phyloP scores from a whole-genome alignment of 2,888 invertebrate genomes.

The Idaea aversata region DNA sequence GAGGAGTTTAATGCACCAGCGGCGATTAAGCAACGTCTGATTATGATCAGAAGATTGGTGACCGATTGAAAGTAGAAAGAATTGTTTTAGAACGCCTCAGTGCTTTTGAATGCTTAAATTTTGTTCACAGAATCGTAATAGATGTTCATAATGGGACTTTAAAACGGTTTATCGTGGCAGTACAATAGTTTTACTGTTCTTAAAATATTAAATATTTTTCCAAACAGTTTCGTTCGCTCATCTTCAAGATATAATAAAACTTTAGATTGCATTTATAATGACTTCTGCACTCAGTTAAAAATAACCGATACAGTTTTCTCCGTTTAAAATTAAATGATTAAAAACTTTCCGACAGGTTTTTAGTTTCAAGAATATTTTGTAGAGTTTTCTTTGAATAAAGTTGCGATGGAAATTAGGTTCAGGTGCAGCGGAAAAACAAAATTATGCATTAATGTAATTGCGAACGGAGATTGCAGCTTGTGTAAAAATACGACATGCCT shows the following conservation, averaged over 20 bases:
- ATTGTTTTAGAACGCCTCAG: no score
- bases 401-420: constrained; percentile 26
- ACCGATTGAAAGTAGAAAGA: no score
- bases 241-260: constrained; percentile 1
- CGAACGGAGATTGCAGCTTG: constrained; percentile 8
- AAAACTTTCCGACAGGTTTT: constrained; percentile 20
- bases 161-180: no score
- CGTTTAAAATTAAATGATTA: constrained; percentile 23
- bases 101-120: no score
- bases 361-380: constrained; percentile 24
- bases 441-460: constrained; percentile 45
- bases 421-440: constrained; percentile 45
- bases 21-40: no score
- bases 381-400: constrained; percentile 18
- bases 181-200: no score
- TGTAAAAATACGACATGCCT: not conserved
- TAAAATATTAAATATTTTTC: not conserved
- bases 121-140: no score
- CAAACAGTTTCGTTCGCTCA: not conserved
- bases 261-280: constrained; percentile 22
- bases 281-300: constrained; percentile 15
- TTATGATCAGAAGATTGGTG: no score
- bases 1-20: no score
- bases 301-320: constrained; percentile 14
- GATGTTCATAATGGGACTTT: no score